Conservation (phyloP, 2,797 vertebrate species). For the Acanthurus tractus region DNA sequence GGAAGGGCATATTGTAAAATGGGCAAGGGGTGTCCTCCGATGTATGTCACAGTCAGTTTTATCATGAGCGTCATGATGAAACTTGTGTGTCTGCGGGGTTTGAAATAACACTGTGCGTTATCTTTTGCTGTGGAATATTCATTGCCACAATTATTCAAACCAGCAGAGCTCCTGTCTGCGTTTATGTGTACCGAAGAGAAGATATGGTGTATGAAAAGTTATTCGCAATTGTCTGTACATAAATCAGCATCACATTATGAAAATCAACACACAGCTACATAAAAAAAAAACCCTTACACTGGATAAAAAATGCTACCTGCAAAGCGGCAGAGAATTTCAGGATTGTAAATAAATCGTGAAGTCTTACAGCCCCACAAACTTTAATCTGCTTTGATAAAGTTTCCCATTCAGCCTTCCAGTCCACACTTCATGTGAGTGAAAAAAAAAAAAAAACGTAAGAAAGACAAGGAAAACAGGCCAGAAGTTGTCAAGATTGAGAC, state of each 20-base stretch:
- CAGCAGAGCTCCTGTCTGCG: constrained; percentile 55
- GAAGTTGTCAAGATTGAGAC: constrained; percentile 64
- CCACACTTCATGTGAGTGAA: constrained; percentile 27
- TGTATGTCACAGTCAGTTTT: constrained; percentile 80
- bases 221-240: constrained; percentile 74
- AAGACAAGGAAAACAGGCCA: constrained; percentile 57
- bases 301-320: constrained; percentile 58
- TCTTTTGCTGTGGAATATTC: constrained; percentile 76
- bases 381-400: constrained; percentile 73
- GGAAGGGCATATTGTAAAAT: constrained; percentile 75
- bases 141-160: constrained; percentile 80
- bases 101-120: constrained; percentile 72
- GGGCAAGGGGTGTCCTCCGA: constrained; percentile 65
- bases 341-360: constrained; percentile 50
- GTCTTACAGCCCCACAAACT: constrained; percentile 57
- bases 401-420: constrained; percentile 51
- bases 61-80: constrained; percentile 73
- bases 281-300: constrained; percentile 35
- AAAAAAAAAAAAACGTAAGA: constrained; percentile 35
- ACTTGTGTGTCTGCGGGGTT: constrained; percentile 62
- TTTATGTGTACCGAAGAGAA: constrained; percentile 62
- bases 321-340: constrained; percentile 39
- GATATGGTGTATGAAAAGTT: constrained; percentile 68
- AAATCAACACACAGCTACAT: constrained; percentile 71
- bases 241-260: constrained; percentile 81